Conservation (phyloP, 1,140 invertebrate species). For the Brachystomella parvula region DNA sequence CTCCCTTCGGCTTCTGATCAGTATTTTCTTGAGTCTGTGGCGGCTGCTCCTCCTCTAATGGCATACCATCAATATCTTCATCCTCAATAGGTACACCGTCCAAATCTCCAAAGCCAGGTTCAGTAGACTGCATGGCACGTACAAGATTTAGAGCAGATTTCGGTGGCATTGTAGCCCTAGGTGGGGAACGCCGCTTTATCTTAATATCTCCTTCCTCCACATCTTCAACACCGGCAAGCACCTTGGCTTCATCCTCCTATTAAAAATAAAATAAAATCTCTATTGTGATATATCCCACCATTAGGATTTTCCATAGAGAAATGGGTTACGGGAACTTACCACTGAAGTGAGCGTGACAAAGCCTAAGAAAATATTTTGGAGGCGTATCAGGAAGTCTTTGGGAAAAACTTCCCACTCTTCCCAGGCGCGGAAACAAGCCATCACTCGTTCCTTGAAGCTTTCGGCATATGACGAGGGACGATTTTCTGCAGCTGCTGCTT, state of each 20-base stretch:
- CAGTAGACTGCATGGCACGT: slow-evolving; percentile 27
- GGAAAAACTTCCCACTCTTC: slow-evolving; percentile 97
- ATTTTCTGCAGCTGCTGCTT: slow-evolving; percentile 44
- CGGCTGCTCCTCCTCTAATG: slow-evolving; percentile 43
- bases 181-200: slow-evolving; percentile 30
- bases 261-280: neutral
- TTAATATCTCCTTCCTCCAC: slow-evolving; percentile 28
- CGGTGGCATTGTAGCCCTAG: slow-evolving; percentile 34
- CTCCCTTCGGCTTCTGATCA: slow-evolving; percentile 29
- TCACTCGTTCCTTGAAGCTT: slow-evolving; percentile 92
- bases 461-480: slow-evolving; percentile 91
- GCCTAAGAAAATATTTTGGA: slow-evolving; percentile 87
- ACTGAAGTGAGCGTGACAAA: slow-evolving; percentile 40
- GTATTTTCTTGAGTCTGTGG: slow-evolving; percentile 44
- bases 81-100: slow-evolving; percentile 76
- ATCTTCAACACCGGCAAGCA: slow-evolving; percentile 29
- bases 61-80: slow-evolving; percentile 75
- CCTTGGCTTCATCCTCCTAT: slow-evolving; percentile 33
- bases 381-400: slow-evolving; percentile 78
- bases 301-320: neutral
- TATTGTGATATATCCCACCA: neutral
- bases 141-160: slow-evolving; percentile 35
- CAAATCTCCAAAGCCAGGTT: slow-evolving; percentile 51
- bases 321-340: slow-evolving; percentile 21
- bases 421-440: slow-evolving; percentile 90